Evolutionary conservation across 1,140 invertebrate genomes (phyloP).

Genomic region (Caenorhabditis tropicalis): DNA sequence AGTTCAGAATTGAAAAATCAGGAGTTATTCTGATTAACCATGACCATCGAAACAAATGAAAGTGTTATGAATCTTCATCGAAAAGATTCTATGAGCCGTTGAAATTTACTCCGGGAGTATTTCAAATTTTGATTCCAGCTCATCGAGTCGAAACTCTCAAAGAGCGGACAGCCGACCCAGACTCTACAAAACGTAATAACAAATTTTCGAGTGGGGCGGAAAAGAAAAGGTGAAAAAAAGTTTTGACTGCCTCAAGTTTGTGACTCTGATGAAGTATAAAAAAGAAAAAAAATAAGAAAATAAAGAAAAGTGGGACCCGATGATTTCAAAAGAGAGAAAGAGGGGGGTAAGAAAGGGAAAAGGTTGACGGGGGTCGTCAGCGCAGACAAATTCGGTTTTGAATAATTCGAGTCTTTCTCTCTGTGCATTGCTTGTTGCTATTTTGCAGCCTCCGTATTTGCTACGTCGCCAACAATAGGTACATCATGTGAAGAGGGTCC

Average conservation of each 20-base stretch:
- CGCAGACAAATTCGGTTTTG: conserved; percentile 40
- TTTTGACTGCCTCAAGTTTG: background rate
- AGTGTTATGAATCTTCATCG: background rate
- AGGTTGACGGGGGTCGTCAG: background rate
- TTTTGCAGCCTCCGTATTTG: background rate
- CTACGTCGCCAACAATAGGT: conserved; percentile 24
- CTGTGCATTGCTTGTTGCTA: conserved; percentile 43
- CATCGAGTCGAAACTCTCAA: background rate
- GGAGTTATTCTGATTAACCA: too few relatives aligned
- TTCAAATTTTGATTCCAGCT: background rate
- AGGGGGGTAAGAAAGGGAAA: background rate
- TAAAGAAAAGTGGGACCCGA: conserved; percentile 30
- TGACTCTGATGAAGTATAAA: background rate
- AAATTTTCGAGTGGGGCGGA: too few relatives aligned
- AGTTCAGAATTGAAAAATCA: too few relatives aligned
- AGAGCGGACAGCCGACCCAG: background rate
- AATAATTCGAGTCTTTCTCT: conserved; percentile 22
- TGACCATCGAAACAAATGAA: too few relatives aligned
- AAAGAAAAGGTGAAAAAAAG: background rate
- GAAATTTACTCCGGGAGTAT: background rate
- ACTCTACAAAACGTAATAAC: background rate
- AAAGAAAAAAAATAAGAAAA: conserved; percentile 20
- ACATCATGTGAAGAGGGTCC: conserved; percentile 35
- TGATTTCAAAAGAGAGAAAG: conserved; percentile 8
- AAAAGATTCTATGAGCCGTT: background rate